Evolutionary conservation across 64 coral and sea anemone genomes (phyloP).

Genomic region (Stylophora pistillata): DNA sequence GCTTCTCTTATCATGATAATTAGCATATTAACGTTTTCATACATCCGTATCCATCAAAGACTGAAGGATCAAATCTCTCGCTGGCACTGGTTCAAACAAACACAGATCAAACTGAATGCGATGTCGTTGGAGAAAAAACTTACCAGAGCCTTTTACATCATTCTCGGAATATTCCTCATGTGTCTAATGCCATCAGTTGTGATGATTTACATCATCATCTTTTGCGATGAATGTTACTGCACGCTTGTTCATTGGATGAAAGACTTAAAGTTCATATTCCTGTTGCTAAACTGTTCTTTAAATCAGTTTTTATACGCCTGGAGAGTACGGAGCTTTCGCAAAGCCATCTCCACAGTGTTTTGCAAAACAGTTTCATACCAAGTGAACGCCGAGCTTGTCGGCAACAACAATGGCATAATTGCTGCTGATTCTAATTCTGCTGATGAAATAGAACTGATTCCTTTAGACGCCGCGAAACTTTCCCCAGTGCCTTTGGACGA

Average conservation of each 20-base stretch:
- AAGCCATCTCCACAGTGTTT: slow-evolving; percentile 34
- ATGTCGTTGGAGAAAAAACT: slow-evolving; percentile 54
- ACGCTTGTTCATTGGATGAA: slow-evolving; percentile 81
- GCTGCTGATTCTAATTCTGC: background rate
- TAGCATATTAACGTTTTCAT: slow-evolving; percentile 58
- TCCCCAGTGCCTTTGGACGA: background rate
- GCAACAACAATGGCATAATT: background rate
- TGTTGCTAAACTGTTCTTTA: slow-evolving; percentile 76
- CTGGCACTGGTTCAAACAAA: slow-evolving; percentile 11
- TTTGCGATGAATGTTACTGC: slow-evolving; percentile 70
- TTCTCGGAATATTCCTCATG: slow-evolving; percentile 68
- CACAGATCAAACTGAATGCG: slow-evolving; percentile 37
- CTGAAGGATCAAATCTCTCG: slow-evolving; percentile 46
- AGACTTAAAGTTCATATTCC: slow-evolving; percentile 72
- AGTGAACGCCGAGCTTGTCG: background rate
- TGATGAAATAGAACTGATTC: background rate
- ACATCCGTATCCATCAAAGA: slow-evolving; percentile 63
- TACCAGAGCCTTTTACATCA: slow-evolving; percentile 66
- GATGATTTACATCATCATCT: slow-evolving; percentile 87
- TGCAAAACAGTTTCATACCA: slow-evolving; percentile 6
- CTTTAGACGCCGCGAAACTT: background rate
- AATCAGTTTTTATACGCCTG: slow-evolving; percentile 96
- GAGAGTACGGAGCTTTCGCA: slow-evolving; percentile 73
- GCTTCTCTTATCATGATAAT: slow-evolving; percentile 52
- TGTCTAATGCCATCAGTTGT: slow-evolving; percentile 68